A percentile compares a stretch with the other conserved stretches of the same genome.
phyloP scores from a whole-genome alignment of 1,140 invertebrate genomes.

The Hycleus phaleratus region DNA sequence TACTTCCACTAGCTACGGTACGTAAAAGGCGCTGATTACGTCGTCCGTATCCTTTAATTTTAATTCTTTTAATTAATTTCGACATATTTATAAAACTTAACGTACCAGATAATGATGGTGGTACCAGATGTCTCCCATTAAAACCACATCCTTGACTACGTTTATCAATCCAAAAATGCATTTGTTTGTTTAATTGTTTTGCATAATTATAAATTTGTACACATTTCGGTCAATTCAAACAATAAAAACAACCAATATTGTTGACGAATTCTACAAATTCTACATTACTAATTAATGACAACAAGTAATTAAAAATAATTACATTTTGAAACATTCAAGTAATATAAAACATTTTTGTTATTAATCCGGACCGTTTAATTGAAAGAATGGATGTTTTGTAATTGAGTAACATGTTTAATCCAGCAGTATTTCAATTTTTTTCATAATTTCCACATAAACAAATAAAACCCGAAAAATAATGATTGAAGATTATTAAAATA shows the following conservation, averaged over 20 bases:
- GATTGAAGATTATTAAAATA: no score
- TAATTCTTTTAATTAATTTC: not conserved
- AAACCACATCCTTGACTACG: conserved; percentile 58
- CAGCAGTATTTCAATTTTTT: not conserved
- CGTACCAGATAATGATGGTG: conserved; percentile 39
- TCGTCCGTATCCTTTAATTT: conserved; percentile 13
- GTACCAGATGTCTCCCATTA: conserved; percentile 47
- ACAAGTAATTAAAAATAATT: not conserved
- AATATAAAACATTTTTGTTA: not conserved
- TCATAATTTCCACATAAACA: no score
- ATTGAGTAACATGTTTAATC: not conserved
- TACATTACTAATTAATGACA: not conserved
- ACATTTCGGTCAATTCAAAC: no score
- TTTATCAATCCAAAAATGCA: conserved; percentile 69
- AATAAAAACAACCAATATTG: no score
- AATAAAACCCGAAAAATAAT: no score
- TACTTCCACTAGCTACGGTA: not conserved
- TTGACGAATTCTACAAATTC: not conserved
- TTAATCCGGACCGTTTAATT: not conserved
- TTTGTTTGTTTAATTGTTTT: conserved; percentile 31
- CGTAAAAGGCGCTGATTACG: conserved; percentile 18
- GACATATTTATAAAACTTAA: not conserved
- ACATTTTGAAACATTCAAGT: not conserved
- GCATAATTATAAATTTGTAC: not conserved
- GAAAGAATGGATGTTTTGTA: conserved; percentile 1